A percentile compares a stretch with the other conserved stretches of the same genome.
Conservation (phyloP, 2,797 vertebrate genomes). For the Phrynocephalus guinanensis region DNA sequence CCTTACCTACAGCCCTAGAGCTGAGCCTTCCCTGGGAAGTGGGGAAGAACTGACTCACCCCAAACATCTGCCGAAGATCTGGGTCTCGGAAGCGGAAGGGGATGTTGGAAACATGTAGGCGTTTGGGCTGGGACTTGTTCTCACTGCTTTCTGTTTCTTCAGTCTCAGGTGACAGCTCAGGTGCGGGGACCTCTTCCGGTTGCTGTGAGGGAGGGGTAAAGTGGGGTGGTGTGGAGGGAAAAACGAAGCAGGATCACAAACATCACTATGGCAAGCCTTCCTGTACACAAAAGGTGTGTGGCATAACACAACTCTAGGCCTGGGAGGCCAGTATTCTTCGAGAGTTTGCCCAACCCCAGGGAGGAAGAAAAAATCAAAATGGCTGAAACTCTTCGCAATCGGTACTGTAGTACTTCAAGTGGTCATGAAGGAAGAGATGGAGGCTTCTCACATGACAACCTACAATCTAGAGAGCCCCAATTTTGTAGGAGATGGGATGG, state of each 20-base stretch:
- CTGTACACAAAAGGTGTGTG: neutral
- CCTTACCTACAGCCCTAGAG: neutral
- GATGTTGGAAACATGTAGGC: constrained; percentile 88
- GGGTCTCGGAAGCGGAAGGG: constrained; percentile 89
- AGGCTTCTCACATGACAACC: neutral
- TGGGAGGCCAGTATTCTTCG: neutral
- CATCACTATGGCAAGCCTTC: neutral
- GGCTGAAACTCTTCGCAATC: neutral
- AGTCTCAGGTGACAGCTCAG: constrained; percentile 11
- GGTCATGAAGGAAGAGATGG: neutral
- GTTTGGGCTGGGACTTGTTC: constrained; percentile 84
- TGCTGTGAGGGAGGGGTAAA: constrained; percentile 5
- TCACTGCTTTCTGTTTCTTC: constrained; percentile 71
- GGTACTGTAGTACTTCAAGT: neutral
- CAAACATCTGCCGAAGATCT: constrained; percentile 90
- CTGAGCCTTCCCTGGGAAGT: neutral
- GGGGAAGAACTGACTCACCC: constrained; percentile 71
- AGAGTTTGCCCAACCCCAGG: neutral
- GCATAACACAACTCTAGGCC: neutral
- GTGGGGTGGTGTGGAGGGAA: neutral
- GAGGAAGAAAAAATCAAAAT: neutral
- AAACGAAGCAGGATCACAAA: constrained; percentile 41
- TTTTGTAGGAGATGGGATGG: neutral
- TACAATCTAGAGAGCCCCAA: neutral
- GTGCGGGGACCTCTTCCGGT: constrained; percentile 17